Base-by-base conservation (phyloP, 2,888 invertebrate species). In the Mesoligia furuncula region DNA sequence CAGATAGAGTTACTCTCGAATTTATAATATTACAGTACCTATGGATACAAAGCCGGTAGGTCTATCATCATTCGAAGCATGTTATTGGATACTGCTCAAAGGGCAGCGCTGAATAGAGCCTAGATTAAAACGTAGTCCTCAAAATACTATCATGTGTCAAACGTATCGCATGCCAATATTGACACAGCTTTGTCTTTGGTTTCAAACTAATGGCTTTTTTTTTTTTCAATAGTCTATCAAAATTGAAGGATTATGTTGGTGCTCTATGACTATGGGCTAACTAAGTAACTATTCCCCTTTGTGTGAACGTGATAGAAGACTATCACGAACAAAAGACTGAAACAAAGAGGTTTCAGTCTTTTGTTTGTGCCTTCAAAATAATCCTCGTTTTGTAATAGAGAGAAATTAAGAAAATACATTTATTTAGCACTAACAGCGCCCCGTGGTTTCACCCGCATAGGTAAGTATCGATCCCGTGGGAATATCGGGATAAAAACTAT, bases 11-110 rank as follows among this genome's bases (percentile, higher is more conserved):
- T n/a, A n/a, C n/a, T n/a, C n/a, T n/a, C n/a, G n/a, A n/a, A n/a
- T n/a, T n/a, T n/a, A n/a, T n/a, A n/a, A n/a, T n/a, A n/a, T n/a
- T n/a, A n/a, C n/a, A n/a, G n/a, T 39, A 57, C 31, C 31, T 17
- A 75, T 42, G 39, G 27, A n/a, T n/a, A n/a, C 51, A n/a, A 8
- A 45, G 27, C 51, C 54, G 24, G 45, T 36, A 54, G 13, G 27
- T 57, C 20, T 39, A 31, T 42, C 57, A 64, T 82, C 66, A 79
- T 80, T 77, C 45, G 11, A 77, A 42, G 64, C 54, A 13, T 83
- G 77, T 80, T 70, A 83, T 65, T 77, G 42, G 65, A 80, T 5
- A 57, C 57, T 24, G 64, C 36, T 57, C 66, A 84, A 62, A 80
- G 57, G 70, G 36, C 84, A 69, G 31, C 48, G 66, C 54, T 54